Evolutionary conservation across 2,797 vertebrate species (phyloP).

Genomic region (Clamator glandarius): DNA sequence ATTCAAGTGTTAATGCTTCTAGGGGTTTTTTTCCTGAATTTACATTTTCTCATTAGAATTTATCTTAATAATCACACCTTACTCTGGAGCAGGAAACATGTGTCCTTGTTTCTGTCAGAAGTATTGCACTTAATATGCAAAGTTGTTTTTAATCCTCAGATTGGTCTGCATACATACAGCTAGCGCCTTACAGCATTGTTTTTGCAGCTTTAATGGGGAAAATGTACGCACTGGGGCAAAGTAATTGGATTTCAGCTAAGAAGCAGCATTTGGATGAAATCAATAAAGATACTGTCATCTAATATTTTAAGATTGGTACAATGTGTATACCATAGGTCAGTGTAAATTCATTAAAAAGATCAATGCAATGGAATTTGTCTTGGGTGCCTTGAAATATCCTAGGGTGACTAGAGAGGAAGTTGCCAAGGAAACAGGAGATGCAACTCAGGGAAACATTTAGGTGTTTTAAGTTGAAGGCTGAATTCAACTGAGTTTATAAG

Average conservation of each 20-base stretch:
- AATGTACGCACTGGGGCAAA: conserved; percentile 33
- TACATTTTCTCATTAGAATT: neutral
- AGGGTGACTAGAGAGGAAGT: conserved; percentile 49
- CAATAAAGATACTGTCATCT: conserved; percentile 66
- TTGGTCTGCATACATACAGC: neutral
- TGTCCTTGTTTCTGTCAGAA: conserved; percentile 12
- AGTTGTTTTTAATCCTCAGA: conserved; percentile 63
- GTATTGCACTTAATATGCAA: conserved; percentile 27
- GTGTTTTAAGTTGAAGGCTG: conserved; percentile 36
- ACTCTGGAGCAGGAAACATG: neutral
- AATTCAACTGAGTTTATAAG: conserved; percentile 15
- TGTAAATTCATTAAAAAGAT: conserved; percentile 64
- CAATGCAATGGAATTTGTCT: conserved; percentile 51
- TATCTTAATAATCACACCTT: neutral
- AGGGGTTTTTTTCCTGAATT: neutral
- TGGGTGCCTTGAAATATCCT: conserved; percentile 54
- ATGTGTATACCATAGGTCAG: conserved; percentile 47
- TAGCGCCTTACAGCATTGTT: conserved; percentile 2
- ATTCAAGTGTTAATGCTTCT: neutral
- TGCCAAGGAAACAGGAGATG: conserved; percentile 66
- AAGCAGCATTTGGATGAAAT: conserved; percentile 64
- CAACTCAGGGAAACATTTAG: conserved; percentile 38
- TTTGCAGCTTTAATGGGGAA: conserved; percentile 33
- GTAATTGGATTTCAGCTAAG: conserved; percentile 59
- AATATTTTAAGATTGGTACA: conserved; percentile 65